Evolutionary conservation across 2,113 vertebrate species (phyloP).

Genomic region (Probosciger aterrimus): DNA sequence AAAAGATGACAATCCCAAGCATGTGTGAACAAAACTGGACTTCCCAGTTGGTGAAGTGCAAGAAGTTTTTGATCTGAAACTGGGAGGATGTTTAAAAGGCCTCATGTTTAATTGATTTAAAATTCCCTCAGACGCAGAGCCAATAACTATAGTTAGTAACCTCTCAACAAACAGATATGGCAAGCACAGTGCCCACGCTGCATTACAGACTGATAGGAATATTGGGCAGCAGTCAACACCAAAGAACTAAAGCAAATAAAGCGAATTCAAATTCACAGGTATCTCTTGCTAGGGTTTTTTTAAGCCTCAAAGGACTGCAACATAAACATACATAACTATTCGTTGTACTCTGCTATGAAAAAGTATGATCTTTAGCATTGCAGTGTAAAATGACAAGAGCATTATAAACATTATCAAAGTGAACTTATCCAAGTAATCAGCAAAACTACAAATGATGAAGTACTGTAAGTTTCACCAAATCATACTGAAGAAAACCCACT

Average conservation of each 20-base stretch:
- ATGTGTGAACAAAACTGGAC: background rate
- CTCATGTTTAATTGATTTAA: background rate
- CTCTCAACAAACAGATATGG: background rate
- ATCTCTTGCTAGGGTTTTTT: background rate
- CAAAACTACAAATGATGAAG: background rate
- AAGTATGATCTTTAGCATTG: background rate
- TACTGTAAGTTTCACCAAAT: background rate
- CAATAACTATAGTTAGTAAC: background rate
- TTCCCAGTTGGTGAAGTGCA: background rate
- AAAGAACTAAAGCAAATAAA: background rate
- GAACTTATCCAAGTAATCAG: background rate
- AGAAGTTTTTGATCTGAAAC: background rate
- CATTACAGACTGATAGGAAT: background rate
- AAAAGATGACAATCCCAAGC: background rate
- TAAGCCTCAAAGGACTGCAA: background rate
- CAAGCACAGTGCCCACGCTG: background rate
- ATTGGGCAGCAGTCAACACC: background rate
- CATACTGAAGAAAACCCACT: background rate
- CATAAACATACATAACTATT: background rate
- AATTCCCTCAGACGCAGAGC: background rate
- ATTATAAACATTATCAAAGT: background rate
- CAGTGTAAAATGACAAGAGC: background rate
- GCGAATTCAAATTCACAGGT: background rate
- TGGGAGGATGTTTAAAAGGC: background rate
- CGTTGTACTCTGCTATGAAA: background rate